These are phyloP conservation scores for Lasioglossum albipes DNA, from an alignment of 1,140 invertebrate species.

Conservation along the genomic window DNA sequence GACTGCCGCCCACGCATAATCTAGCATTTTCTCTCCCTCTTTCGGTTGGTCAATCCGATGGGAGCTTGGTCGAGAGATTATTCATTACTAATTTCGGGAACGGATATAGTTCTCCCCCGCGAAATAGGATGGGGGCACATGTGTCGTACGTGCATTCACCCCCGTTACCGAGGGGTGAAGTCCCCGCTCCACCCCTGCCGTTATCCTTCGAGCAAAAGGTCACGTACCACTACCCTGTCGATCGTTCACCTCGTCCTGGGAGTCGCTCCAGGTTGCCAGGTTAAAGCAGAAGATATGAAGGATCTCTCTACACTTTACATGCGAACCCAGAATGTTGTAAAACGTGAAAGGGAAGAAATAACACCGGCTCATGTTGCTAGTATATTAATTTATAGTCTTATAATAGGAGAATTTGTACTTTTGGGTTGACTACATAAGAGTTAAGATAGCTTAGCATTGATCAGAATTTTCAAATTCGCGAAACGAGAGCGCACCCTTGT, in stretches of 20 bases:
- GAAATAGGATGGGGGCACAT: conserved; percentile 19
- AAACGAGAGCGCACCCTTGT: neutral
- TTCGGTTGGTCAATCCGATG: neutral
- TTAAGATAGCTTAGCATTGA: too few species aligned
- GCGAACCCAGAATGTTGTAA: neutral
- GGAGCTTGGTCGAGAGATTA: conserved; percentile 33
- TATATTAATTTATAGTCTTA: too few species aligned
- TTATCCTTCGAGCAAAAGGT: conserved; percentile 79
- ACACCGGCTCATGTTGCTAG: neutral
- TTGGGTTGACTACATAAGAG: too few species aligned
- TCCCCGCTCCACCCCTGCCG: conserved; percentile 68
- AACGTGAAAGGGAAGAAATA: neutral
- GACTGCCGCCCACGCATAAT: neutral
- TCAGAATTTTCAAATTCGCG: neutral
- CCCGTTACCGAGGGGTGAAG: conserved; percentile 62
- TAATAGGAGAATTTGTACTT: too few species aligned
- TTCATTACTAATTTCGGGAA: conserved; percentile 41
- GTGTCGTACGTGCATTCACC: conserved; percentile 71
- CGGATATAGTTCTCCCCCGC: conserved; percentile 31
- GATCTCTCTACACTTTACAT: conserved; percentile 31
- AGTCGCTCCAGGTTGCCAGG: conserved; percentile 71
- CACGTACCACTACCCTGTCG: conserved; percentile 77
- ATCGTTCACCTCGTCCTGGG: conserved; percentile 79
- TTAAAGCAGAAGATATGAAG: conserved; percentile 74
- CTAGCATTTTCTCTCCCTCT: too few species aligned